phyloP scores from a whole-genome alignment of 2,888 invertebrate genomes.

The Apoda limacodes region DNA sequence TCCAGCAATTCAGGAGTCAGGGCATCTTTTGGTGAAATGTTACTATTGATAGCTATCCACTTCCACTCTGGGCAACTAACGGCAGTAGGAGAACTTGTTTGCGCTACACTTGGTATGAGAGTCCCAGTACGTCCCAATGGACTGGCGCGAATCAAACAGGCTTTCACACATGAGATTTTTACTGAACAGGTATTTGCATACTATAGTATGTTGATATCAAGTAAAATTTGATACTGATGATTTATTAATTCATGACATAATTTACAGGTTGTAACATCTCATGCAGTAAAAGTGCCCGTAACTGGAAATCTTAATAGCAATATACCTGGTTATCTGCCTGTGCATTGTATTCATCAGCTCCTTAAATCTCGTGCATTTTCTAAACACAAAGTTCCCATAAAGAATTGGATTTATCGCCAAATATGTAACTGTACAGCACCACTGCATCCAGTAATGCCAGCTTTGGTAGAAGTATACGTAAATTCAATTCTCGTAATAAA shows the following conservation, averaged over 20 bases:
- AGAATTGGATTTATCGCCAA: slow-evolving; percentile 96
- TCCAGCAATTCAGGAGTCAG: slow-evolving; percentile 82
- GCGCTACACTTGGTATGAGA: slow-evolving; percentile 95
- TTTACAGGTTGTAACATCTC: slow-evolving; percentile 89
- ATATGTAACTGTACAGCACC: slow-evolving; percentile 91
- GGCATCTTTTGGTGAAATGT: slow-evolving; percentile 95
- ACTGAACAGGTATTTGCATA: slow-evolving; percentile 82
- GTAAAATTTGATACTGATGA: slow-evolving; percentile 6
- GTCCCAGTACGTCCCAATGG: slow-evolving; percentile 89
- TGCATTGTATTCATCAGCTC: slow-evolving; percentile 96
- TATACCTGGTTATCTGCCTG: slow-evolving; percentile 91
- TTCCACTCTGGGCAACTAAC: slow-evolving; percentile 95
- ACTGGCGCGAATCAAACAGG: slow-evolving; percentile 88
- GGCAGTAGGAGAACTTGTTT: slow-evolving; percentile 94
- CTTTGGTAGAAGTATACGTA: slow-evolving; percentile 94
- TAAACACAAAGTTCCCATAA: slow-evolving; percentile 95
- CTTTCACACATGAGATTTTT: slow-evolving; percentile 96
- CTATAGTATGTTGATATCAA: slow-evolving; percentile 1
- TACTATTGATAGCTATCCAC: slow-evolving; percentile 95
- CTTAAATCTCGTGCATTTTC: slow-evolving; percentile 94
- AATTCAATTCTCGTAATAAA: slow-evolving; percentile 86
- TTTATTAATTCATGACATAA: too few relatives aligned
- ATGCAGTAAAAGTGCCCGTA: slow-evolving; percentile 96
- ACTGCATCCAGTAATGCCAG: slow-evolving; percentile 92
- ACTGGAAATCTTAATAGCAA: slow-evolving; percentile 89